phyloP scores from a whole-genome alignment of 2,113 vertebrate species.

The Apodemus speciosus region DNA sequence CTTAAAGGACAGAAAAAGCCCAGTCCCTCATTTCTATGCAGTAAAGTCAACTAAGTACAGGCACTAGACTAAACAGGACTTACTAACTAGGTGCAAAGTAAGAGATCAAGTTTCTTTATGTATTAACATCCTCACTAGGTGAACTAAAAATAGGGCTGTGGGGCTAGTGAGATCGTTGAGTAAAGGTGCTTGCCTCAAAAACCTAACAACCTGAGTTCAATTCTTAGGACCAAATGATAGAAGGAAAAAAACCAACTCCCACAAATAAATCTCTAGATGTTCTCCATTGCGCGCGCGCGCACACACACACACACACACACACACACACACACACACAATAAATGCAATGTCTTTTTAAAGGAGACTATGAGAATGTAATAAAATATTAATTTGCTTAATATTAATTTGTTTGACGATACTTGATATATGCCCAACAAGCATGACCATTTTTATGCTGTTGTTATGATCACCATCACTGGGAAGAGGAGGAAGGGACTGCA shows the following conservation, averaged over 20 bases:
- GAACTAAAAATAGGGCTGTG: neutral
- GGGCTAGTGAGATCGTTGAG: neutral
- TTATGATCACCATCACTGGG: neutral
- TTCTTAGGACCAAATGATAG: too few relatives aligned
- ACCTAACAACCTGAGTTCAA: neutral
- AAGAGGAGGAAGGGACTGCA: constrained; percentile 1
- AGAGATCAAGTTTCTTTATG: neutral
- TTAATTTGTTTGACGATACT: neutral
- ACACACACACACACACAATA: neutral
- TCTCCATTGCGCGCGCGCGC: neutral
- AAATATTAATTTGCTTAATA: constrained; percentile 1
- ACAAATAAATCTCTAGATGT: neutral
- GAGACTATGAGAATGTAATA: neutral
- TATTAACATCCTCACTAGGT: neutral
- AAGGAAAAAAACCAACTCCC: neutral
- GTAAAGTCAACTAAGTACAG: neutral
- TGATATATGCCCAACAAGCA: neutral
- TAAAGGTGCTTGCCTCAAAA: neutral
- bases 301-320: too few relatives aligned
- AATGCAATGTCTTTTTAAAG: neutral
- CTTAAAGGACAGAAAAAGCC: neutral
- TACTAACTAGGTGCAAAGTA: neutral
- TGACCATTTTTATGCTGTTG: neutral
- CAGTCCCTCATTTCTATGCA: neutral
- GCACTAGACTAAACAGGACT: neutral